phyloP scores from a whole-genome alignment of 2,113 vertebrate species.

The Engraulis encrasicolus region DNA sequence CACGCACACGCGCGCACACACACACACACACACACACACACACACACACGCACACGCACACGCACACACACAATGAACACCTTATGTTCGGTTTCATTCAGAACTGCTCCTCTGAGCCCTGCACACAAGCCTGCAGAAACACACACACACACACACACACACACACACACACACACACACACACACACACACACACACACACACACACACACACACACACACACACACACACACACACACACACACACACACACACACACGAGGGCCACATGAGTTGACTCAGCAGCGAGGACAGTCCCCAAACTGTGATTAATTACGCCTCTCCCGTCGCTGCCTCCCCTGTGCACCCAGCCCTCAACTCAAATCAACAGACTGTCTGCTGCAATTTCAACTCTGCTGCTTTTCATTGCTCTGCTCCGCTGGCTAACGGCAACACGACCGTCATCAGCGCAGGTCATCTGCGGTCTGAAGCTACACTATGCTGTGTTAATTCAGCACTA shows the following conservation, averaged over 20 bases:
- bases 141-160: not conserved
- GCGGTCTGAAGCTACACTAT: not conserved
- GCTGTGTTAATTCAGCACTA: too few relatives aligned
- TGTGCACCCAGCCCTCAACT: not conserved
- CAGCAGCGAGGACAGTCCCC: not conserved
- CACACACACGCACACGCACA: conserved; percentile 4
- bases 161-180: not conserved
- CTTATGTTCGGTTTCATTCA: not conserved
- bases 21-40: conserved; percentile 16
- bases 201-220: not conserved
- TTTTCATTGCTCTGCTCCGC: not conserved
- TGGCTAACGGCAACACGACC: not conserved
- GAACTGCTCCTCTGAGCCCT: not conserved
- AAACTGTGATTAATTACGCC: not conserved
- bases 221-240: not conserved
- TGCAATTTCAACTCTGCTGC: not conserved
- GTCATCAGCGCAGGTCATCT: not conserved
- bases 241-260: not conserved
- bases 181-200: not conserved
- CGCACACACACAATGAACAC: not conserved
- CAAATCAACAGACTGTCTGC: not conserved
- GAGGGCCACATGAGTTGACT: not conserved
- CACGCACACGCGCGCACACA: not conserved
- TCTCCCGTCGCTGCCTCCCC: not conserved
- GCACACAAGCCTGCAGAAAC: too few relatives aligned